These are phyloP conservation scores for Cryptus viduatorius DNA, from an alignment of 2,888 invertebrate genomes.

Conservation along the genomic window DNA sequence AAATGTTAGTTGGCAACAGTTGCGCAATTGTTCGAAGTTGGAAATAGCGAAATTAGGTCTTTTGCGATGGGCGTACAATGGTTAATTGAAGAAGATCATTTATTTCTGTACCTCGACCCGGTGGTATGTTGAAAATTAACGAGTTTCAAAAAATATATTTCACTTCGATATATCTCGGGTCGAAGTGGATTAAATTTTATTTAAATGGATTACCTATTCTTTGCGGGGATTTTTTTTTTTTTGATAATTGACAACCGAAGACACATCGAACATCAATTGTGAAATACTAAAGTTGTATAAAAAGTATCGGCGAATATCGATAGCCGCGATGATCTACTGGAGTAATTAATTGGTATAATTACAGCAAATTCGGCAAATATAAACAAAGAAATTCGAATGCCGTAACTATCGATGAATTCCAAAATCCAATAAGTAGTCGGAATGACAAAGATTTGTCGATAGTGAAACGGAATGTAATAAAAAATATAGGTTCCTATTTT, in stretches of 20 bases:
- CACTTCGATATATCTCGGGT: neutral
- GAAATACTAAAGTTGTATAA: no score
- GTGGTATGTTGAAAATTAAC: conserved; percentile 12
- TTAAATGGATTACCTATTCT: neutral
- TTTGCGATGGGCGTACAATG: no score
- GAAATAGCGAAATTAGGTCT: neutral
- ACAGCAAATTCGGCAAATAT: no score
- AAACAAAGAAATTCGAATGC: no score
- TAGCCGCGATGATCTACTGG: no score
- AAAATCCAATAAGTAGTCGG: neutral
- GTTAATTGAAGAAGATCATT: neutral
- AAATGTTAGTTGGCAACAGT: neutral
- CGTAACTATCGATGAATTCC: no score
- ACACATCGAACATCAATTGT: neutral
- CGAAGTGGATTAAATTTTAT: neutral
- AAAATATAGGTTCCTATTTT: neutral
- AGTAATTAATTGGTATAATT: no score
- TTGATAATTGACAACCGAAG: neutral
- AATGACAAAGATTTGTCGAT: neutral
- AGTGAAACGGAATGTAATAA: no score
- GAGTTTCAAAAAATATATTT: conserved; percentile 8
- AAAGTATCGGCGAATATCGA: no score
- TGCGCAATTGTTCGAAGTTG: neutral
- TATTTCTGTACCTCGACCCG: neutral
- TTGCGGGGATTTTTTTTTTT: neutral